Percentiles rank a stretch among this genome's conserved stretches.
phyloP scores from a whole-genome alignment of 1,140 invertebrate genomes.

The Tenebrio molitor region DNA sequence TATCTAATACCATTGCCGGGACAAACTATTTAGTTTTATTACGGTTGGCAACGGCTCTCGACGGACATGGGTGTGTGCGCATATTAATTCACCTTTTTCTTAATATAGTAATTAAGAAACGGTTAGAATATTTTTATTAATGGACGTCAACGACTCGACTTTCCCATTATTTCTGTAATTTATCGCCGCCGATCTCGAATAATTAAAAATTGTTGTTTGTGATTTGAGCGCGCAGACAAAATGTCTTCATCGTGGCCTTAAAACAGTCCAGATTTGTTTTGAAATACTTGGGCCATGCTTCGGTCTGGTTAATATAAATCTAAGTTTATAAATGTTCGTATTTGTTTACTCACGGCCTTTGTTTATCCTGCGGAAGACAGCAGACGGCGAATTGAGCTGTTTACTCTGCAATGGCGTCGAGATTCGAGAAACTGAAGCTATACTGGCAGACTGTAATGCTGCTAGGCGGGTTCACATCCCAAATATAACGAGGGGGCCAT shows the following conservation, averaged over 20 bases:
- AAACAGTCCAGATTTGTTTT: slow-evolving; percentile 40
- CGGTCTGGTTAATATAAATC: slow-evolving; percentile 50
- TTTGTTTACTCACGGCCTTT: slow-evolving; percentile 51
- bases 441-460: slow-evolving; percentile 46
- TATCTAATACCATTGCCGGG: not conserved
- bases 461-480: slow-evolving; percentile 43
- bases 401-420: slow-evolving; percentile 49
- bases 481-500: slow-evolving; percentile 42
- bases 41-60: slow-evolving; percentile 7
- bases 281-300: slow-evolving; percentile 41
- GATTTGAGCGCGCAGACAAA: no score
- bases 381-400: slow-evolving; percentile 46
- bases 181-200: no score
- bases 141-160: not conserved
- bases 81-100: not conserved
- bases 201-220: no score
- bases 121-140: not conserved
- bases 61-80: slow-evolving; percentile 17
- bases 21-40: slow-evolving; percentile 13
- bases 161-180: not conserved
- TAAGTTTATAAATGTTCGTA: slow-evolving; percentile 46
- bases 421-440: slow-evolving; percentile 46
- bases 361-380: slow-evolving; percentile 49
- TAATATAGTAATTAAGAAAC: slow-evolving; percentile 34
- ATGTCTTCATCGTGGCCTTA: no score